Base-by-base conservation (phyloP, 1,140 invertebrate species). In the Batillaria attramentaria region DNA sequence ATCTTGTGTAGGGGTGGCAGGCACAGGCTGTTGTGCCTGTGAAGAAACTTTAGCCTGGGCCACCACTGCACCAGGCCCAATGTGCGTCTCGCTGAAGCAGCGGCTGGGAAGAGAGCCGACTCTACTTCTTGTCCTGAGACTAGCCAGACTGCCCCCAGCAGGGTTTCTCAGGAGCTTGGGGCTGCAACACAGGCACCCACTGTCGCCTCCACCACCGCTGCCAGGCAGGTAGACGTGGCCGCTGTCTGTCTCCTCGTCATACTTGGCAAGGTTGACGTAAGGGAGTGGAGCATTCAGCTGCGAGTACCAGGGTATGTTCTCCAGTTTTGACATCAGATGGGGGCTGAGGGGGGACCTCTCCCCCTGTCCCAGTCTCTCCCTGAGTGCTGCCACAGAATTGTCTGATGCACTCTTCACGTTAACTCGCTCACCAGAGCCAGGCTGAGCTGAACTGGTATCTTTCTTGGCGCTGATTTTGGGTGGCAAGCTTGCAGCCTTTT, bases 221-320 rank as follows among this genome's bases (percentile, higher is more conserved):
- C 77, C 79, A 31, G 62, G 77, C 33, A 89, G 73, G 80, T 88
- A 80, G 18, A 88, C 84, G 83, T 86, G 85, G 73, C 81, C 81
- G 37, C 81, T 84, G 35, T 84, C 82, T 18, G 83, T 80, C 79
- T 85, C 85, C 43, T 82, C 81, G 84, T 88, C 88, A 80, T 86
- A 89, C 68, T 86, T 86, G 28, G 82, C 84, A 60, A 89, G 77
- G 69, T 89, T 89, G 18, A 89, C 87, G 84, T 89, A 89, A 3
- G 88, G 88, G 16, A 89, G 77, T 28, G 88, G 88, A 54, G 85
- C 84, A 50, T 79, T 85, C 31, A 88, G 70, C 76, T 84, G 84
- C 43, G 87, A 89, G 79, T 73, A 72, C 69, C 60, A 77, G 13
- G 86, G 87, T 70, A 89, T 89, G 70, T 84, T 84, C 20, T 83